Percentiles rank a stretch among this genome's conserved stretches.
phyloP scores from a whole-genome alignment of 2,797 vertebrate genomes.

The Sebastes matsubarae region DNA sequence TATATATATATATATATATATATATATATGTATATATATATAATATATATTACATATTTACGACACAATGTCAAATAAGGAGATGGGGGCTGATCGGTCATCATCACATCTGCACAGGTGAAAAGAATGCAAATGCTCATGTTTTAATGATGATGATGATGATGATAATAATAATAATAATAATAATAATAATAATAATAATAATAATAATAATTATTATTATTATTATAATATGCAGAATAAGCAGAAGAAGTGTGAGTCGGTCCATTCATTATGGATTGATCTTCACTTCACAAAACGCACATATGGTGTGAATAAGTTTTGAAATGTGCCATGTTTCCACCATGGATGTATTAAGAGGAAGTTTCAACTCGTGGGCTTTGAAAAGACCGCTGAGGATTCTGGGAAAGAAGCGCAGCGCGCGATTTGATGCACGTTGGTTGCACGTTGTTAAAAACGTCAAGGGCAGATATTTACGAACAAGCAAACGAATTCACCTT shows the following conservation, averaged over 20 bases:
- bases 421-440: neutral
- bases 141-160: too few species aligned
- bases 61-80: neutral
- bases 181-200: neutral
- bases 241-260: too few species aligned
- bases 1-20: too few species aligned
- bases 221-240: neutral
- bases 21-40: too few species aligned
- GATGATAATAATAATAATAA: neutral
- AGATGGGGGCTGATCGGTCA: neutral
- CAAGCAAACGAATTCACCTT: neutral
- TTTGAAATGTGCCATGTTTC: neutral
- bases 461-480: neutral
- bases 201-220: too few species aligned
- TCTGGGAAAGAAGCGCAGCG: constrained; percentile 37
- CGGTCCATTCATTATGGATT: neutral
- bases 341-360: too few species aligned
- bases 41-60: neutral
- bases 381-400: constrained; percentile 46
- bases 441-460: neutral
- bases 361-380: too few species aligned
- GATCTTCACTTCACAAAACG: neutral
- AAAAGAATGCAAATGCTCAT: too few species aligned
- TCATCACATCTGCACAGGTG: neutral
- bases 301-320: neutral